Evolutionary conservation across 2,113 vertebrate species (phyloP).

Genomic region (Odontophorus gujanensis): DNA sequence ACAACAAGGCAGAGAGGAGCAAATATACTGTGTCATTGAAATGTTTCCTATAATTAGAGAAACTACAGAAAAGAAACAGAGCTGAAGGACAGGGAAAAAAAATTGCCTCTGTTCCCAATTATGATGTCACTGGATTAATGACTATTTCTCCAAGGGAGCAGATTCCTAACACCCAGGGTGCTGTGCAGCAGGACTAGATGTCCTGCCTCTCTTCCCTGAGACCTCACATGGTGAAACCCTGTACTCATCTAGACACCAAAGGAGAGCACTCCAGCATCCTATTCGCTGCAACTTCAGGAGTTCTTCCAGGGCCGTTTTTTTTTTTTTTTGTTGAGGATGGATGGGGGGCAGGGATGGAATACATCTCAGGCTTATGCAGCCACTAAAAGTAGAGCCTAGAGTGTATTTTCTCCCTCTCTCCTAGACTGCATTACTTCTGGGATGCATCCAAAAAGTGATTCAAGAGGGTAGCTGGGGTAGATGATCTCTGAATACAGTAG

Average conservation of each 20-base stretch:
- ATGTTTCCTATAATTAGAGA: background rate
- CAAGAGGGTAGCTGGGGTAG: background rate
- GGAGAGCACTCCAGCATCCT: background rate
- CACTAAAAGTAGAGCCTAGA: slow-evolving; percentile 36
- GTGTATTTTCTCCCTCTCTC: background rate
- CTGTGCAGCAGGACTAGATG: background rate
- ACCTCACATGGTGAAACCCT: background rate
- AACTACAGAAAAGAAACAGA: background rate
- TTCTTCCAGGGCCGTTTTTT: background rate
- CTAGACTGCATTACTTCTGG: slow-evolving; percentile 13
- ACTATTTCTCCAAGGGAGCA: background rate
- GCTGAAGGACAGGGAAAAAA: background rate
- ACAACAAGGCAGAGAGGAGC: background rate
- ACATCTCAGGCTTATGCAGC: background rate
- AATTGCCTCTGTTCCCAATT: background rate
- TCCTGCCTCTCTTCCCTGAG: background rate
- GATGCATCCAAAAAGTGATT: background rate
- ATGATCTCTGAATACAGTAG: background rate
- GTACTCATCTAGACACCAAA: background rate
- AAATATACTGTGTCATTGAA: background rate
- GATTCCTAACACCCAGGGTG: background rate
- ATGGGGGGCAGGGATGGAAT: background rate
- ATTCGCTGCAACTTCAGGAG: background rate
- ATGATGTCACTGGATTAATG: background rate
- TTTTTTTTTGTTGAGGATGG: background rate